Percentiles rank a stretch among this genome's conserved stretches.
Evolutionary conservation across 1,140 invertebrate species (phyloP).

Genomic region (Drosophila bifasciata): DNA sequence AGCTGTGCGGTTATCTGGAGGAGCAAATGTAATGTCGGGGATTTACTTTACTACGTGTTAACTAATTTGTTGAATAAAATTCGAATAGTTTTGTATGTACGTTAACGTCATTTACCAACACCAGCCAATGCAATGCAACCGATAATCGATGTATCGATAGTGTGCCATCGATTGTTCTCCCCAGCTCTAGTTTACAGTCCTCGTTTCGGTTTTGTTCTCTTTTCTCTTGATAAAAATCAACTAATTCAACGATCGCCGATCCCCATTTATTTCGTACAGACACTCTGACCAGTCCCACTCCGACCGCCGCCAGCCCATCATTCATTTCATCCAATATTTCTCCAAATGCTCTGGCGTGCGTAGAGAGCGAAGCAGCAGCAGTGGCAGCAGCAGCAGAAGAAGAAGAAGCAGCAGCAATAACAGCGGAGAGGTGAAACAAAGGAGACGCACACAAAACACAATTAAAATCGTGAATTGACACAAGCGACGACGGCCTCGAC

Average conservation of each 20-base stretch:
- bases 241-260: constrained; percentile 39
- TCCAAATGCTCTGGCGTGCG: constrained; percentile 12
- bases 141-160: too few relatives aligned
- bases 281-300: constrained; percentile 4
- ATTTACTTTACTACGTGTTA: constrained; percentile 17
- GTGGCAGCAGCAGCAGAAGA: constrained; percentile 24
- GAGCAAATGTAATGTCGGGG: constrained; percentile 41
- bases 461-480: constrained; percentile 48
- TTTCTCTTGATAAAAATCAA: constrained; percentile 40
- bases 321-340: not conserved
- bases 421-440: constrained; percentile 70
- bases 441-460: constrained; percentile 67
- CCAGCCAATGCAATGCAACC: too few relatives aligned
- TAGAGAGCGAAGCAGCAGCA: constrained; percentile 33
- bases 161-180: too few relatives aligned
- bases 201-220: constrained; percentile 45
- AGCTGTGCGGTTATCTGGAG: constrained; percentile 84
- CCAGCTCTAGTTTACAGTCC: too few relatives aligned
- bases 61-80: constrained; percentile 37
- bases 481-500: constrained; percentile 4
- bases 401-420: constrained; percentile 15
- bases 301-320: not conserved
- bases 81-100: constrained; percentile 25
- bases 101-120: too few relatives aligned
- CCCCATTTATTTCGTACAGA: constrained; percentile 21